Base-by-base conservation (phyloP, 2,888 invertebrate species). In the Diploptera punctata region DNA sequence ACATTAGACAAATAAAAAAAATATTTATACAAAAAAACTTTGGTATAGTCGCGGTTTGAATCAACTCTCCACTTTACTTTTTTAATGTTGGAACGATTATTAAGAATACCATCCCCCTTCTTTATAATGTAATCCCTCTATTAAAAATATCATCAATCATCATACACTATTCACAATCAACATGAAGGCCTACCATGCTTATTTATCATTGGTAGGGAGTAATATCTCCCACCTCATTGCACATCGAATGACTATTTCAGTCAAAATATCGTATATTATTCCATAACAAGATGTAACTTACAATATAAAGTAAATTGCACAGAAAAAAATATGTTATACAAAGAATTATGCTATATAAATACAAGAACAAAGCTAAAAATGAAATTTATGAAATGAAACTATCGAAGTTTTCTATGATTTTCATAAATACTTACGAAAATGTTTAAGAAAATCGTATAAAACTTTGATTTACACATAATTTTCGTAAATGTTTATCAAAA, bases 51-150 rank as follows among this genome's bases (percentile, higher is more conserved):
- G 29, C 26, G 19, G 26, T 31, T 24, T 26, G 19, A 61, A 38
- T 65, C 47, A 44, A 47, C 38, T 44, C 65, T 44, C 43, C 29
- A 54, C 54, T 65, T 44, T 21, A 4, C 44, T 43, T 43, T 33
- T 7, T 33, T 9, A 26, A 29, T 26, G 47, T 33, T 44, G 29
- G 26, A 47, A 44, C 65, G 18, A 44, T 47, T n/a, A 65, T 65
- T 47, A 65, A 65, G 65, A 65, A 65, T 65, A 65, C 65, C 47
- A 47, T 65, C 65, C 65, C 65, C 65, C 29, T 5, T 3, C 29
- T 21, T n/a, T 16, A 16, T 18, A 47, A 16, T 16, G 5, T 29
- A 16, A 60, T 60, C 21, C 13, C 18, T 62, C 18, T 38, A 21
- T 38, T 38, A 43, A 43, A 43, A n/a, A 62, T 43, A 60, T 60